Percentiles rank a stretch among this genome's conserved stretches.
phyloP scores from a whole-genome alignment of 2,888 invertebrate species.

The Meta bourneti region DNA sequence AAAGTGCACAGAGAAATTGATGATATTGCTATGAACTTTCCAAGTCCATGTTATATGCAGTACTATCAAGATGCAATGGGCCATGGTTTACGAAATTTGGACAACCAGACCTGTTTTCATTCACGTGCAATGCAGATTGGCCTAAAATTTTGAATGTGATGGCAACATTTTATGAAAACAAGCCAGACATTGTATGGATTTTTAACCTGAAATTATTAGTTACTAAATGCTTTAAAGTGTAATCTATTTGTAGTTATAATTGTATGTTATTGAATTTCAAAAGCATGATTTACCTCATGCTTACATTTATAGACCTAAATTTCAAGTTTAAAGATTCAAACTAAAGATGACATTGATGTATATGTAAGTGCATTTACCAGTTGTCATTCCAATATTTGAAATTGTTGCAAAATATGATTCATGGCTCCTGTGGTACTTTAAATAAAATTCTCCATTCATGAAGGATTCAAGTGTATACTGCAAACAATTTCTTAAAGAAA shows the following conservation, averaged over 20 bases:
- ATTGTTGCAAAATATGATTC: no score
- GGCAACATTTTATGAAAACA: no score
- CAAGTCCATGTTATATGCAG: slow-evolving; percentile 79
- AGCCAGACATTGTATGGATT: slow-evolving; percentile 78
- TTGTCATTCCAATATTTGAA: no score
- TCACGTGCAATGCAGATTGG: slow-evolving; percentile 82
- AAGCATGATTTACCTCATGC: slow-evolving; percentile 21
- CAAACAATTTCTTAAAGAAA: no score
- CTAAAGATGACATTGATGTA: no score
- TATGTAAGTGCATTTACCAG: no score
- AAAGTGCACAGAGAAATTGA: not conserved
- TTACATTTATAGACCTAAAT: slow-evolving; percentile 78
- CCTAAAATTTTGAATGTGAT: slow-evolving; percentile 79
- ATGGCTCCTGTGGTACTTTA: no score
- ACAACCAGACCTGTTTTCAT: slow-evolving; percentile 81
- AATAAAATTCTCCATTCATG: no score
- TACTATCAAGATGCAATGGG: slow-evolving; percentile 81
- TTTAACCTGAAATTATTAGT: slow-evolving; percentile 78
- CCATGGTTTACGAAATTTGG: slow-evolving; percentile 81
- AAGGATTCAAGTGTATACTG: no score
- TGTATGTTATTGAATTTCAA: no score
- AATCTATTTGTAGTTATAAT: slow-evolving; percentile 78
- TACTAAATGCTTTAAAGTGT: slow-evolving; percentile 77
- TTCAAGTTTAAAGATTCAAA: slow-evolving; percentile 77
- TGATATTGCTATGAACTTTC: slow-evolving; percentile 52